phyloP scores from a whole-genome alignment of 2,797 vertebrate genomes.

The Peromyscus eremicus region DNA sequence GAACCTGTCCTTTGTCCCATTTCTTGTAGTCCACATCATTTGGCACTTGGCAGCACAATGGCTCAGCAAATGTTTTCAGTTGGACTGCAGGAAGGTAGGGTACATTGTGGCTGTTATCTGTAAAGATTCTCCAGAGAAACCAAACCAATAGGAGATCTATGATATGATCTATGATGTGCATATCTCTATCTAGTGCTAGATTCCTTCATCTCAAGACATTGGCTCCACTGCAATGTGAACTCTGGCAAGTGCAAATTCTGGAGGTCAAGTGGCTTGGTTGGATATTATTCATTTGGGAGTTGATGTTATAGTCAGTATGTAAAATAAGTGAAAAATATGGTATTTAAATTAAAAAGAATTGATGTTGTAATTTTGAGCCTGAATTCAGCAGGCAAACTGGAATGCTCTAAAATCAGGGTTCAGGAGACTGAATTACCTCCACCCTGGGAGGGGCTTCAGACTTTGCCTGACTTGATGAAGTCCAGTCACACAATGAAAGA shows the following conservation, averaged over 20 bases:
- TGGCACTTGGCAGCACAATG: neutral
- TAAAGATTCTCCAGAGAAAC: neutral
- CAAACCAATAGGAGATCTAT: neutral
- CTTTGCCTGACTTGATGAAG: neutral
- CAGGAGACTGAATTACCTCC: neutral
- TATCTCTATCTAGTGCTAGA: neutral
- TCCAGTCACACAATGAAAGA: neutral
- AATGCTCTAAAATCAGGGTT: neutral
- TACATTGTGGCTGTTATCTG: neutral
- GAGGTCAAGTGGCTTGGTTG: neutral
- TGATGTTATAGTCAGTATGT: neutral
- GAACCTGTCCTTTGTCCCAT: neutral
- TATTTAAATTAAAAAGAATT: neutral
- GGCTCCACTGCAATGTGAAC: neutral
- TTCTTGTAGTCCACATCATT: neutral
- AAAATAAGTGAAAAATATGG: no score
- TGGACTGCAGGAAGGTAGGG: neutral
- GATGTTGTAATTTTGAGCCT: neutral
- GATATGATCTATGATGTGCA: neutral
- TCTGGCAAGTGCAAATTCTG: neutral
- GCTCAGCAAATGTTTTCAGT: neutral
- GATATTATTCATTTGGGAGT: neutral
- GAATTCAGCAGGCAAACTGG: neutral
- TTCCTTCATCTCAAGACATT: neutral
- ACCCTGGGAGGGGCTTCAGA: neutral